phyloP scores from a whole-genome alignment of 2,797 vertebrate species.

The Sebastes flavidus region DNA sequence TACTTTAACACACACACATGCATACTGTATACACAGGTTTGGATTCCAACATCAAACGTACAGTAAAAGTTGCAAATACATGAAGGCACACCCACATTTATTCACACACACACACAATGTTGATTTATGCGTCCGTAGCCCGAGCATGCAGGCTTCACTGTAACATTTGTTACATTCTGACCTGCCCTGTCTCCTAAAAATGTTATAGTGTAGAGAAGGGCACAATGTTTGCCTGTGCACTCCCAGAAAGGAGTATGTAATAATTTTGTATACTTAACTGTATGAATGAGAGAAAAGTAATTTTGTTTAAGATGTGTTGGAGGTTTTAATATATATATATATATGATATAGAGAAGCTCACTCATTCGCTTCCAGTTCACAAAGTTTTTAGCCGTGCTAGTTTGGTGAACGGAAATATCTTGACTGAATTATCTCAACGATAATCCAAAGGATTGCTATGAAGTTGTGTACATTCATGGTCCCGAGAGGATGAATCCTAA shows the following conservation, averaged over 20 bases:
- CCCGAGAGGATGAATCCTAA: neutral
- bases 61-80: neutral
- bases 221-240: neutral
- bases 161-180: slow-evolving; percentile 33
- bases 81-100: neutral
- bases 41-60: neutral
- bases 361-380: neutral
- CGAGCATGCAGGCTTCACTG: slow-evolving; percentile 14
- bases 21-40: neutral
- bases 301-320: neutral
- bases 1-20: neutral
- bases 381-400: neutral
- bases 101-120: neutral
- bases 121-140: slow-evolving; percentile 35
- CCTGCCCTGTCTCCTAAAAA: slow-evolving; percentile 19
- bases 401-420: neutral
- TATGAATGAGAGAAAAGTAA: neutral
- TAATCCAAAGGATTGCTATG: neutral
- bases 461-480: neutral
- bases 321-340: neutral
- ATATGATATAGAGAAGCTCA: neutral
- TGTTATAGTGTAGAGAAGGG: neutral
- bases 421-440: neutral
- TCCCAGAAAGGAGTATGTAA: too few species aligned
- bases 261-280: neutral